phyloP scores from a whole-genome alignment of 1,140 invertebrate species.

The Papilio xuthus region DNA sequence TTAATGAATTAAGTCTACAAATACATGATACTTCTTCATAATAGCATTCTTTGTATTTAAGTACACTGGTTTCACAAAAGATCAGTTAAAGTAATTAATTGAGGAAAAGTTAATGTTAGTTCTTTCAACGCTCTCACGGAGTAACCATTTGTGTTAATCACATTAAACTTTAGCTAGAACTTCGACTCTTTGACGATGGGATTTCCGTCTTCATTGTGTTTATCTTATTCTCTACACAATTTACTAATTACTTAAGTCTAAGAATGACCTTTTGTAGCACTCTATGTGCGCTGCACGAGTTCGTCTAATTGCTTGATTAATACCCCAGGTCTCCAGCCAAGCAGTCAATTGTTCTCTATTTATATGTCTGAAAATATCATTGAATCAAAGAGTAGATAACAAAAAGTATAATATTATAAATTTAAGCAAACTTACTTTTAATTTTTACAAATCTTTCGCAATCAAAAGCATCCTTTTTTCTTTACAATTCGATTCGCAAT shows the following conservation, averaged over 20 bases:
- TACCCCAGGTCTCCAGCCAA: not conserved
- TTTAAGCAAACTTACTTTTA: too few species aligned
- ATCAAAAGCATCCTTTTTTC: too few species aligned
- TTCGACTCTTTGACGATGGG: not conserved
- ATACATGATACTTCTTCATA: not conserved
- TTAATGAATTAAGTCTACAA: not conserved
- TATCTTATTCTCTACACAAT: not conserved
- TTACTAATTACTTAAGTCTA: not conserved
- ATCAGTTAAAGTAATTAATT: not conserved
- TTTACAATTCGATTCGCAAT: too few species aligned
- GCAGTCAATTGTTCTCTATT: not conserved
- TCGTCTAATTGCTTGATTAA: not conserved
- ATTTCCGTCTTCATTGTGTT: slow-evolving; percentile 1
- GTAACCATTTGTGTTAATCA: slow-evolving; percentile 5
- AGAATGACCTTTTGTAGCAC: not conserved
- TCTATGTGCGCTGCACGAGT: not conserved
- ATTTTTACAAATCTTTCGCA: too few species aligned
- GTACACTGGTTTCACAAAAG: not conserved
- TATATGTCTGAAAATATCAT: not conserved
- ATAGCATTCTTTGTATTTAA: not conserved
- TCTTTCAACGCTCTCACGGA: not conserved
- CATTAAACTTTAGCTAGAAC: not conserved
- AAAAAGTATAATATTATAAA: not conserved
- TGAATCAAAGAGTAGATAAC: not conserved
- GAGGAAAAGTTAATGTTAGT: slow-evolving; percentile 4